Evolutionary conservation across 1,140 invertebrate species (phyloP).

Genomic region (Caenorhabditis tropicalis): DNA sequence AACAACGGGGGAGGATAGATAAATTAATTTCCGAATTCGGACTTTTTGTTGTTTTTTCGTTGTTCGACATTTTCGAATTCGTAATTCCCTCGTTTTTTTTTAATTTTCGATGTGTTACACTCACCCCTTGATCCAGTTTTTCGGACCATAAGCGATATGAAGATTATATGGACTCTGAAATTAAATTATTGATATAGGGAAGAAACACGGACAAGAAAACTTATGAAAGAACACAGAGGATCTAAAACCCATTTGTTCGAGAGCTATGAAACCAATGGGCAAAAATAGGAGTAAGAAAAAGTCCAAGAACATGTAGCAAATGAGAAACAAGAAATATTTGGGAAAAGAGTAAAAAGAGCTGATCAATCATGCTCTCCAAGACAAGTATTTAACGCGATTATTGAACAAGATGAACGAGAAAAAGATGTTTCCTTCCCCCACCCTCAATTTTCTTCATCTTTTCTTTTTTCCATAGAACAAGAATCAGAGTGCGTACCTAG

Average conservation of each 20-base stretch:
- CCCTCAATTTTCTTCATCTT: conserved; percentile 7
- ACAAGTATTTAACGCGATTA: conserved; percentile 44
- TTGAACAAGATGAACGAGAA: conserved; percentile 38
- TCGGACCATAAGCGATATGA: conserved; percentile 42
- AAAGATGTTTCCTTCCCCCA: conserved; percentile 26
- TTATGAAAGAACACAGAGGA: no score
- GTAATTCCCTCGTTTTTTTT: neutral
- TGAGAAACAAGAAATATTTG: conserved; percentile 16
- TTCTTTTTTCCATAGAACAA: neutral
- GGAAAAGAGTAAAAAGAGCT: conserved; percentile 6
- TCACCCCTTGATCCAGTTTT: conserved; percentile 36
- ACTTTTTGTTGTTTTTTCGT: conserved; percentile 7
- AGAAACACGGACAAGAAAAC: no score
- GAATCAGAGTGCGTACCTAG: conserved; percentile 1
- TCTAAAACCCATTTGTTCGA: no score
- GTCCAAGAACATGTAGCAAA: neutral
- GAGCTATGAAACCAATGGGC: no score
- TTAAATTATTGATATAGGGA: neutral
- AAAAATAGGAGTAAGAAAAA: neutral
- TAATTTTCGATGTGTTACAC: neutral
- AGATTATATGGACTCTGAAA: neutral
- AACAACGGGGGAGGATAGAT: neutral
- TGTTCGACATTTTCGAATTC: neutral
- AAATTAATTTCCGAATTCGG: conserved; percentile 33
- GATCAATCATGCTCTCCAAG: conserved; percentile 36